Evolutionary conservation across 2,113 vertebrate species (phyloP), one percentile per base, ranked within the genome.

Genomic region (Athene cunicularia): DNA sequence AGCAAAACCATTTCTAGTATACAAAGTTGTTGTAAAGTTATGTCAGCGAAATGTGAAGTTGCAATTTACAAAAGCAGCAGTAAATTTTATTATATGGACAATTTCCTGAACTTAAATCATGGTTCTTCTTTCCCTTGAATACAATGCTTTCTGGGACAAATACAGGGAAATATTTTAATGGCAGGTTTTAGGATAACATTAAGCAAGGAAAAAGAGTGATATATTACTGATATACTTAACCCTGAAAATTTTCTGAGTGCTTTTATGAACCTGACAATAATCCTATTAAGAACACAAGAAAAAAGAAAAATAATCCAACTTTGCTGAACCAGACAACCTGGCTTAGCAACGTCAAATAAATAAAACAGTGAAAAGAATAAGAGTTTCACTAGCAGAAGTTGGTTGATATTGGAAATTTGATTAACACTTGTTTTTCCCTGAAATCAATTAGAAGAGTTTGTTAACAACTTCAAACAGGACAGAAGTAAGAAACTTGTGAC

Each of bases 1-100:
- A 98, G 98, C 98, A 98, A 98, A 98, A 98, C 88, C 97, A 97
- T 96, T 98, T 97, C 91, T 96, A 95, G 93, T 98, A 98, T 98
- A 98, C 95, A 98, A 98, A 98, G 97, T 98, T 93, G 75, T 97
- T 98, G 97, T 97, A 98, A 98, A 98, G 97, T 98, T 94, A 97
- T 97, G 96, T 97, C 96, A 92, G 95, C 59, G 80, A 97, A 98
- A 97, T 98, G 97, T 97, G 97, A 98, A 98, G 94, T 97, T 96
- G 97, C 95, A 94, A 97, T 98, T 98, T 98, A 98, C 98, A 98
- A 97, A 98, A 98, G 97, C 98, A 97, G 97, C 96, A 96, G 94
- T 94, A 95, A 97, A 94, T 97, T 95, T 96, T 93, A 90, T 91
- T 88, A 91, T 95, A 95, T 94, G 95, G 90, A 93, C 72, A 95